Evolutionary conservation across 2,797 vertebrate species (phyloP), one percentile per base, ranked within the genome.

Genomic region (Decapterus maruadsi): DNA sequence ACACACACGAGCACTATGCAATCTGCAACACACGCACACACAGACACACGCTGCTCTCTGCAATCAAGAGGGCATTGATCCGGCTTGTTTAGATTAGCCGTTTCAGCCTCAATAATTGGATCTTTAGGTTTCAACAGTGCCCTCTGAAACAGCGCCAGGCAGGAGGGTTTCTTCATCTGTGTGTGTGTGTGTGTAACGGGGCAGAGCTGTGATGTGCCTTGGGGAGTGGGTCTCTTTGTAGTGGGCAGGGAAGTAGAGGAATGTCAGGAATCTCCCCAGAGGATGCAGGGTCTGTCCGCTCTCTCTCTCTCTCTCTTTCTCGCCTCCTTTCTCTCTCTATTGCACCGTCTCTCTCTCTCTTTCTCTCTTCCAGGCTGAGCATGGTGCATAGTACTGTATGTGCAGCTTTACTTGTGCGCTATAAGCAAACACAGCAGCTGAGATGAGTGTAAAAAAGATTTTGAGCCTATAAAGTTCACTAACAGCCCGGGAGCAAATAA

Each of bases 221-320:
- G 61, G 57, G 81, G 87, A 92, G 74, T 62, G 60, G 68, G 67
- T 89, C 56, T 85, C 80, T 90, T 88, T 92, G 92, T 87, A 89
- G 90, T 85, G 83, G 84, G 81, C 84, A 90, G 89, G 90, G 91
- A 93, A 93, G 89, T 91, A 66, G 53, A 93, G 90, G 91, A 94
- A 95, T 95, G 92, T 86, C 56, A 84, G 89, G 91, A 90, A 91
- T 94, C 92, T 84, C 90, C 81, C 77, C 77, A 88, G 91, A 93
- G 91, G 84, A 91, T 80, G 82, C 81, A 74, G 14, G 84, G 83
- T 79, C 83, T 88, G 78, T 92, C 86, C 84, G 67, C 84, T 84
- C 81, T 74, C 73, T 58, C 73, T 65, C 67, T 57, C 69, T 60
- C 58, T 68, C 54, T 40, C 53, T 48, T 78, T 72, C 72, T 66